These are phyloP conservation scores for Rhaphigaster nebulosa DNA, from an alignment of 2,888 invertebrate genomes.

Conservation along the genomic window DNA sequence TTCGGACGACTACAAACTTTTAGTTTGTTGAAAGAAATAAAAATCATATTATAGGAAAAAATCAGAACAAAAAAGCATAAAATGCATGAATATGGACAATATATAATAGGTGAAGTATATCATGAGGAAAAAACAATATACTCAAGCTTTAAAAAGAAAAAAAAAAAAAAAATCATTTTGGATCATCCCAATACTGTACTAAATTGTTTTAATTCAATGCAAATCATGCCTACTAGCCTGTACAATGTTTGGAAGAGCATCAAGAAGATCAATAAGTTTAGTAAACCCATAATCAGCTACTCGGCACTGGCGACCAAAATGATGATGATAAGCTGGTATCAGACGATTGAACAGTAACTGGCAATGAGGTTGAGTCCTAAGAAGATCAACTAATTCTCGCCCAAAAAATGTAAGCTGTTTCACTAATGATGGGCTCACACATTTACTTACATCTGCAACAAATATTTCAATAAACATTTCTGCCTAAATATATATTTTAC, in stretches of 20 bases:
- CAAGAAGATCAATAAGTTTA: constrained; percentile 89
- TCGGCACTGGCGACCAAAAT: constrained; percentile 94
- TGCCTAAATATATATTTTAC: not conserved
- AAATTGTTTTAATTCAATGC: not conserved
- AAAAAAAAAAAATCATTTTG: not conserved
- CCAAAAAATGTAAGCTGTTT: constrained; percentile 85
- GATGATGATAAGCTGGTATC: constrained; percentile 96
- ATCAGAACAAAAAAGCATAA: too few relatives aligned
- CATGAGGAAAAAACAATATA: too few relatives aligned
- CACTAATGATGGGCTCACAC: constrained; percentile 76
- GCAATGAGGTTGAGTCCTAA: constrained; percentile 85
- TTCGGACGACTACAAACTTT: too few relatives aligned
- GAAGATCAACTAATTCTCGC: constrained; percentile 87
- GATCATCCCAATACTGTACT: not conserved
- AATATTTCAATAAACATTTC: not conserved
- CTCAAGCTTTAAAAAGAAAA: not conserved
- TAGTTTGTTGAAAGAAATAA: too few relatives aligned
- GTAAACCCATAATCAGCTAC: constrained; percentile 98
- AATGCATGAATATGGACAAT: too few relatives aligned
- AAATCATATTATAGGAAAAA: too few relatives aligned
- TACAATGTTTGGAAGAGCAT: constrained; percentile 87
- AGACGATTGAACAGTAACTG: constrained; percentile 88
- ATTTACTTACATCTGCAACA: constrained; percentile 55
- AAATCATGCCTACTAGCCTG: constrained; percentile 73
- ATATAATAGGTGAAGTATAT: too few relatives aligned